Percentiles rank a stretch among this genome's conserved stretches.
Evolutionary conservation across 2,888 invertebrate species (phyloP).

Genomic region (Gortyna flavago): DNA sequence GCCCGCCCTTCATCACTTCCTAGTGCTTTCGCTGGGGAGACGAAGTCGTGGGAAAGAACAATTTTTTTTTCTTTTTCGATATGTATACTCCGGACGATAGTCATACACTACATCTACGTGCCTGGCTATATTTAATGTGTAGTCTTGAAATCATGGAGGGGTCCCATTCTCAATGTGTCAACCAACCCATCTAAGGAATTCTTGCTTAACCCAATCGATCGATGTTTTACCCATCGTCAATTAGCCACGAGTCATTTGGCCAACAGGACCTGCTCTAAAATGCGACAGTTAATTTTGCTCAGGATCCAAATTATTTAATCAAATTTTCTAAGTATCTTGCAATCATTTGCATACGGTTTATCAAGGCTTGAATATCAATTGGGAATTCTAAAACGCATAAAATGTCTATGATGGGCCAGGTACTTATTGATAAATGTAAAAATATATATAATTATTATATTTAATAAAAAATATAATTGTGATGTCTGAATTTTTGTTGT

Average conservation of each 20-base stretch:
- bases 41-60: no score
- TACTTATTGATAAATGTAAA: background rate
- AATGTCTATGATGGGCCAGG: background rate
- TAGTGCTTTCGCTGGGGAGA: no score
- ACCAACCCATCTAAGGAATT: constrained; percentile 11
- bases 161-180: constrained; percentile 5
- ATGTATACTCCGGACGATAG: background rate
- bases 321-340: constrained; percentile 4
- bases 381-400: background rate
- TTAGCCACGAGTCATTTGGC: background rate
- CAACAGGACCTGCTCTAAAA: background rate
- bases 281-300: background rate
- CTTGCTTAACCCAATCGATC: constrained; percentile 20
- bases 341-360: background rate
- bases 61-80: background rate
- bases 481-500: constrained; percentile 12
- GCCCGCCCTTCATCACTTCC: no score
- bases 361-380: constrained; percentile 6
- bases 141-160: constrained; percentile 12
- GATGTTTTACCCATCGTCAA: background rate
- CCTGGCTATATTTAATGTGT: background rate
- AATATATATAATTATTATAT: background rate
- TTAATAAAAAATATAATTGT: background rate
- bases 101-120: constrained; percentile 1
- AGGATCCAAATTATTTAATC: background rate